These are phyloP conservation scores for Scleropages formosus DNA, from an alignment of 2,797 vertebrate species.

Conservation along the genomic window DNA sequence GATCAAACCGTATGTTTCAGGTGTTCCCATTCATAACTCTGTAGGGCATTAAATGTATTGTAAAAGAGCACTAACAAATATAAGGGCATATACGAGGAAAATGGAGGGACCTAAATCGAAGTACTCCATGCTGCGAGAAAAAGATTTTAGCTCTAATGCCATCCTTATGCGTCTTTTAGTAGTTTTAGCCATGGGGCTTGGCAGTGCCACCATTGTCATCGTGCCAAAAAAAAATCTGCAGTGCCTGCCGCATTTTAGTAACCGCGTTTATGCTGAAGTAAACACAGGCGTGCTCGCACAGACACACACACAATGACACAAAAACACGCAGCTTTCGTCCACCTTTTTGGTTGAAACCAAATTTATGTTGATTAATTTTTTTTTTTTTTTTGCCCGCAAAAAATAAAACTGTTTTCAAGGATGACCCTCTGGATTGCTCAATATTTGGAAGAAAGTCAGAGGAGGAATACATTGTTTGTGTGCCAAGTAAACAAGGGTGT, in stretches of 20 bases:
- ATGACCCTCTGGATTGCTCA: conserved; percentile 3
- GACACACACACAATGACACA: conserved; percentile 36
- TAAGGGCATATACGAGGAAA: conserved; percentile 29
- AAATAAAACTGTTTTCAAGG: conserved; percentile 31
- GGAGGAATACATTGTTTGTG: background rate
- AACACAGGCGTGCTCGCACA: conserved; percentile 52
- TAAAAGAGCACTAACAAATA: conserved; percentile 18
- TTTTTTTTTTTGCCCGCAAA: conserved; percentile 31
- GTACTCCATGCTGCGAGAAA: conserved; percentile 60
- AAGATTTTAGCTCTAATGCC: conserved; percentile 83
- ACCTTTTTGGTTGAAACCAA: conserved; percentile 39
- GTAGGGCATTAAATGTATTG: conserved; percentile 16
- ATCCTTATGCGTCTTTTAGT: conserved; percentile 91
- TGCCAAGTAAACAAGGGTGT: conserved; percentile 3
- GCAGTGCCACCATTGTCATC: conserved; percentile 84
- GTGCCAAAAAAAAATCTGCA: conserved; percentile 92
- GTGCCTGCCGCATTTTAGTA: conserved; percentile 88
- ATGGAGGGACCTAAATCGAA: conserved; percentile 54
- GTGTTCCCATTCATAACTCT: conserved; percentile 20
- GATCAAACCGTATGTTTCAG: conserved; percentile 26
- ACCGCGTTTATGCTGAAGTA: conserved; percentile 78
- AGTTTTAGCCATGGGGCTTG: conserved; percentile 93
- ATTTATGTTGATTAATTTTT: conserved; percentile 28
- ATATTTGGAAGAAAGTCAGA: conserved; percentile 10
- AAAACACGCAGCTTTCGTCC: conserved; percentile 48